Evolutionary conservation across 2,797 vertebrate genomes (phyloP).

Genomic region (Adrianichthys oophorus): DNA sequence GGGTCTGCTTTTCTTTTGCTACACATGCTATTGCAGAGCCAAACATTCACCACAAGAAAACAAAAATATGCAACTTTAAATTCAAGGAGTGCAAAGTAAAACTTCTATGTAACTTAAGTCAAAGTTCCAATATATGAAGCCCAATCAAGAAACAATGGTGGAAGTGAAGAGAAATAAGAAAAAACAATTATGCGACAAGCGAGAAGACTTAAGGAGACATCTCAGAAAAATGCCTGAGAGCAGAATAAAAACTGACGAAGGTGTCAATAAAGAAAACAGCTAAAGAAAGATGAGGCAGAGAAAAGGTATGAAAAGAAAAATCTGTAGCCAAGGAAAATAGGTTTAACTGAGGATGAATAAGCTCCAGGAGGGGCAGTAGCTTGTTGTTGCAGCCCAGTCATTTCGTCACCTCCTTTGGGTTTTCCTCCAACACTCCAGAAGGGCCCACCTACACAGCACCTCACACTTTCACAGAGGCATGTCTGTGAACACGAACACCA

Average conservation of each 20-base stretch:
- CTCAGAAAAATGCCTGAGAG: neutral
- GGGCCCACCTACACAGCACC: constrained; percentile 77
- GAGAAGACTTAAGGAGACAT: neutral
- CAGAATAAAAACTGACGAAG: neutral
- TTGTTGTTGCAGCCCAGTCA: constrained; percentile 41
- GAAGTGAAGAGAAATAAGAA: too few species aligned
- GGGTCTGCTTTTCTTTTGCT: too few species aligned
- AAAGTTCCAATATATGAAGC: too few species aligned
- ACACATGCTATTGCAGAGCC: too few species aligned
- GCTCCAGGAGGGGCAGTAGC: constrained; percentile 23
- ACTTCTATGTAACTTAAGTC: too few species aligned
- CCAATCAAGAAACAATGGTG: too few species aligned
- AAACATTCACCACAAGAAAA: too few species aligned
- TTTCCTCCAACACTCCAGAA: constrained; percentile 75
- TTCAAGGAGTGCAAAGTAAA: too few species aligned
- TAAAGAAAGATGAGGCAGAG: neutral
- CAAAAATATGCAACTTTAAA: too few species aligned
- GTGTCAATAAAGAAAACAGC: neutral
- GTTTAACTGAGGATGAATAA: constrained; percentile 40
- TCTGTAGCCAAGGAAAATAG: neutral
- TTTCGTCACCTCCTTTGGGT: constrained; percentile 52
- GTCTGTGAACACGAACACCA: constrained; percentile 36
- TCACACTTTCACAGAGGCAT: constrained; percentile 55
- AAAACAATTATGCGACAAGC: too few species aligned
- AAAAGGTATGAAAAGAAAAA: neutral